phyloP scores from a whole-genome alignment of 2,888 invertebrate species.

The Dichetophora obliterata region DNA sequence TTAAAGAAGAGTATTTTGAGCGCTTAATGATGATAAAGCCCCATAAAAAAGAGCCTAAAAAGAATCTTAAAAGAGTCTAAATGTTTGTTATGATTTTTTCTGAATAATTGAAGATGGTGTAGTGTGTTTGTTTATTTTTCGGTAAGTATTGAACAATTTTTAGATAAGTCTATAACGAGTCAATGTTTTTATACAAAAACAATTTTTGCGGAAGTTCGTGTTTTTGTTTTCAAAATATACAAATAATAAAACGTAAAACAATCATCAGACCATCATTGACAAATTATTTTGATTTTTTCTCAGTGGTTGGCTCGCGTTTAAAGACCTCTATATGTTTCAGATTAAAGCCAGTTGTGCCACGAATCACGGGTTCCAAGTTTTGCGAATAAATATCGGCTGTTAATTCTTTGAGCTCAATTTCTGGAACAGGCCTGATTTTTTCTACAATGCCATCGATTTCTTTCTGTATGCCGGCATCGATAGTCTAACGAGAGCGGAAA shows the following conservation, averaged over 20 bases:
- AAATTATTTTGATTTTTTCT: too few relatives aligned
- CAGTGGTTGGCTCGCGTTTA: background rate
- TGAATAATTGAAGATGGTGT: too few relatives aligned
- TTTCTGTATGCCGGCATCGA: slow-evolving; percentile 84
- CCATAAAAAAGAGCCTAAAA: too few relatives aligned
- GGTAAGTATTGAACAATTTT: too few relatives aligned
- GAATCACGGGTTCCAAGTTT: slow-evolving; percentile 74
- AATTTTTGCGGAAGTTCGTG: background rate
- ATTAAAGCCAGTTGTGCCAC: slow-evolving; percentile 70
- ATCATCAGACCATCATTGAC: background rate
- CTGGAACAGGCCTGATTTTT: slow-evolving; percentile 79
- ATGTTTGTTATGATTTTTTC: too few relatives aligned
- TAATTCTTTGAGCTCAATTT: slow-evolving; percentile 82
- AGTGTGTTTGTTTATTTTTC: too few relatives aligned
- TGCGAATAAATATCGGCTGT: slow-evolving; percentile 81
- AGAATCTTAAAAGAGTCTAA: too few relatives aligned
- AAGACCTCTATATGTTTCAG: slow-evolving; percentile 39
- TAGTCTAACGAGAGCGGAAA: slow-evolving; percentile 71
- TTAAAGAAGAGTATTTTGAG: too few relatives aligned
- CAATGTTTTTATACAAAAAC: background rate
- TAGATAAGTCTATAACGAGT: too few relatives aligned
- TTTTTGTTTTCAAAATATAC: background rate
- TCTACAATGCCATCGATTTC: slow-evolving; percentile 85
- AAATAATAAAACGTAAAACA: background rate
- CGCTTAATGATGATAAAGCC: too few relatives aligned